These are phyloP conservation scores for Sitobion miscanthi DNA, from an alignment of 1,140 invertebrate genomes.

Conservation along the genomic window DNA sequence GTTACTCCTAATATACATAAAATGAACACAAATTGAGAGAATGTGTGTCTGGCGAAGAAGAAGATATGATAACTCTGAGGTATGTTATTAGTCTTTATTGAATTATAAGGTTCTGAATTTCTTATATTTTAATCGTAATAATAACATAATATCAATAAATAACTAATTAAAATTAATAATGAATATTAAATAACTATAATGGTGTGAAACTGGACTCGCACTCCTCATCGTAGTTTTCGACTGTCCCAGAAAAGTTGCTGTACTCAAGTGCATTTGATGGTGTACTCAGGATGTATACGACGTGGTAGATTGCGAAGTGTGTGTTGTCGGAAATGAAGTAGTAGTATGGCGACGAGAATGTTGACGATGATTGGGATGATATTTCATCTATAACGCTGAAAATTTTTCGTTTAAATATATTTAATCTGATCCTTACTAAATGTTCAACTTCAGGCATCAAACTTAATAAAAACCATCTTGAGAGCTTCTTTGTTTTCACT, in stretches of 20 bases:
- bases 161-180: conserved; percentile 11
- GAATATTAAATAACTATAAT: background rate
- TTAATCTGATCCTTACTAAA: conserved; percentile 59
- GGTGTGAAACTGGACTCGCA: background rate
- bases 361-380: conserved; percentile 51
- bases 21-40: conserved; percentile 40
- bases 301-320: background rate
- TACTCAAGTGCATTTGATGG: conserved; percentile 22
- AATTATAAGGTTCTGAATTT: conserved; percentile 23
- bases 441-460: conserved; percentile 60
- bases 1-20: conserved; percentile 31
- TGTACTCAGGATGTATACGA: background rate
- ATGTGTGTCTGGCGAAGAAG: conserved; percentile 42
- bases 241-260: background rate
- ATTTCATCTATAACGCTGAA: conserved; percentile 60
- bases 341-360: background rate
- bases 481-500: conserved; percentile 58
- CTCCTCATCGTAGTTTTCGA: conserved; percentile 8
- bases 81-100: conserved; percentile 7
- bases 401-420: conserved; percentile 59
- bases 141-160: conserved; percentile 14
- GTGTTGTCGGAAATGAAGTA: background rate
- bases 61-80: conserved; percentile 38
- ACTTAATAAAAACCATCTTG: conserved; percentile 60
- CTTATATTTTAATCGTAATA: conserved; percentile 26